Evolutionary conservation across 2,888 invertebrate species (phyloP), one percentile per base, ranked within the genome.

Genomic region (Brenthis hecate): DNA sequence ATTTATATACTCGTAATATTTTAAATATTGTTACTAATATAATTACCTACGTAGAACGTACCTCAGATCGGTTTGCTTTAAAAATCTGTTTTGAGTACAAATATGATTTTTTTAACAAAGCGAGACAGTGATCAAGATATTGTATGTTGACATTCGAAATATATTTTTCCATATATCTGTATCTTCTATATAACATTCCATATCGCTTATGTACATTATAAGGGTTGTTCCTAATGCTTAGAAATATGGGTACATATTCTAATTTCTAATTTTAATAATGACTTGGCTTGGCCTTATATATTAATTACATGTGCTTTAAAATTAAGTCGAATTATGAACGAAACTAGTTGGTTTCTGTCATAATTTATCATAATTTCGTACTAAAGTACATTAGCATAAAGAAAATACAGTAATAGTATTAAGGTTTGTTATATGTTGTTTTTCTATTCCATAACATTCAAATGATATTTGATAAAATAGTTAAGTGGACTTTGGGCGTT

Each of bases 1-100:
- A 92, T 91, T 92, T 92, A 92, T 91, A 84, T 87, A n/a, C n/a
- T n/a, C n/a, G n/a, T n/a, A 81, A 85, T 90, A 88, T 91, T 91
- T 89, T 89, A 89, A 85, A 85, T 85, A 89, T 87, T 88, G 87
- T 91, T 77, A 75, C 72, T 88, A 85, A 72, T 69, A 77, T 72
- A 72, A 72, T 72, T 65, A 70, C 70, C 63, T 71, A 74, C 76
- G 74, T 76, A 76, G 65, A 75, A 69, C 72, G 71, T 75, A 72
- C 56, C 47, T 68, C 61, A 56, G 57, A 60, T 61, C 28, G 65
- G 48, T 61, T 65, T 62, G 50, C 36, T 32, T 47, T 48, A n/a
- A 54, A 61, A 57, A 63, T 57, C 43, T 55, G 16, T 43, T 60
- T 19, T 50, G 1, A 11, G 5, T 5, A 28, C 0, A n/a, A 13